Evolutionary conservation across 2,113 vertebrate species (phyloP).

Genomic region (Cinclus cinclus): DNA sequence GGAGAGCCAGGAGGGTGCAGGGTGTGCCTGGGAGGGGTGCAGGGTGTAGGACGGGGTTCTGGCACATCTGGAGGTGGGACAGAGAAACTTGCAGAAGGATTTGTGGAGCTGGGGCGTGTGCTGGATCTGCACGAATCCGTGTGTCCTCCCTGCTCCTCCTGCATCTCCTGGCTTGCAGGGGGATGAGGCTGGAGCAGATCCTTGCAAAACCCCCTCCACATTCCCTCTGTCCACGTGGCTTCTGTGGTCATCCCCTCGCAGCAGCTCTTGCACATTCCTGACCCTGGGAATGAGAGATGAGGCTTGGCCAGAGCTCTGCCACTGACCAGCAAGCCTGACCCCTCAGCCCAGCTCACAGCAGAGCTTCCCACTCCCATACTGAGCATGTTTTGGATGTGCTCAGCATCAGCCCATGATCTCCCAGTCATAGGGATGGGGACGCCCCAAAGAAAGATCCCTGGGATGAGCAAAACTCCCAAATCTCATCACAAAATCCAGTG

Average conservation of each 20-base stretch:
- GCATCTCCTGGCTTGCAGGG: neutral
- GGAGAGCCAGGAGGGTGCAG: neutral
- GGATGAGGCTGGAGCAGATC: neutral
- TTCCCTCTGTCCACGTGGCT: neutral
- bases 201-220: neutral
- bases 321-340: neutral
- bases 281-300: neutral
- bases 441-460: neutral
- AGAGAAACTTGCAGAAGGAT: constrained; percentile 25
- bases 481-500: neutral
- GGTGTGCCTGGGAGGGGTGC: constrained; percentile 37
- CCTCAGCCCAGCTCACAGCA: neutral
- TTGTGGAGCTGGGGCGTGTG: constrained; percentile 28
- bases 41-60: constrained; percentile 40
- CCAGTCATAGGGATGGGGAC: rapidly evolving
- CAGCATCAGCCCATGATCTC: neutral
- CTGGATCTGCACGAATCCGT: neutral
- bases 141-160: neutral
- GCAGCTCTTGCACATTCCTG: neutral
- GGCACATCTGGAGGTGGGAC: constrained; percentile 40
- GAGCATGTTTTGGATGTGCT: neutral
- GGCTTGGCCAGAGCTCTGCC: neutral
- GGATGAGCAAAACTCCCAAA: neutral
- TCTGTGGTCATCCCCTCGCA: neutral
- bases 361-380: rapidly evolving